Evolutionary conservation across 2,888 invertebrate species (phyloP), one percentile per base, ranked within the genome.

Genomic region (Leptopilina syphax): DNA sequence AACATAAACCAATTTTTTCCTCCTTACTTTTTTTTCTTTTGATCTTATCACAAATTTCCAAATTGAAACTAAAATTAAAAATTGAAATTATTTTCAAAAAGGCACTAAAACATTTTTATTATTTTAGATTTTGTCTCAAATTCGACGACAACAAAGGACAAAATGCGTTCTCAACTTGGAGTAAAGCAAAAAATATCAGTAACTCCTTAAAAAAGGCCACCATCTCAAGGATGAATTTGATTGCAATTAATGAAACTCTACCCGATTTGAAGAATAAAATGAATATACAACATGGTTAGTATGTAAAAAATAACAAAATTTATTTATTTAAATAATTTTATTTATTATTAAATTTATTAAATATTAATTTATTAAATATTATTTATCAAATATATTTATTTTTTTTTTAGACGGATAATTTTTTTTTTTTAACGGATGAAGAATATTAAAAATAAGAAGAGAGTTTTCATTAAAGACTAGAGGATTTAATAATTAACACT

Each of bases 141-240:
- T 91, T 94, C 50, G 92, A 93, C 0, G 87, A 88, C 63, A 92
- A 93, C 8, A 92, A 92, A 0, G 90, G 93, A 0, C 92, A 92
- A 79, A 92, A 92, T 84, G 91, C 92, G 27, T 91, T 92, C 0
- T 88, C 89, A 54, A 89, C 87, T 77, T 90, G 88, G 88, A 92
- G 93, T 79, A 93, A 93, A 2, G 91, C 93, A 3, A 93, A 92
- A 83, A 90, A 93, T 41, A 90, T 94, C 1, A 93, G 93, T 78
- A 93, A 93, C 82, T 85, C 86, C 10, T 82, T 84, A 41, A 87
- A 86, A 44, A 83, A 86, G 41, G 84, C 86, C 0, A 84, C 82
- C 41, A 83, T 86, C n/a, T 87, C 87, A 18, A 85, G 86, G 79
- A 86, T 84, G 47, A 87, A 82, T 79, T 84, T 88, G 84, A 87